phyloP scores from a whole-genome alignment of 2,888 invertebrate species.

The Timema podura region DNA sequence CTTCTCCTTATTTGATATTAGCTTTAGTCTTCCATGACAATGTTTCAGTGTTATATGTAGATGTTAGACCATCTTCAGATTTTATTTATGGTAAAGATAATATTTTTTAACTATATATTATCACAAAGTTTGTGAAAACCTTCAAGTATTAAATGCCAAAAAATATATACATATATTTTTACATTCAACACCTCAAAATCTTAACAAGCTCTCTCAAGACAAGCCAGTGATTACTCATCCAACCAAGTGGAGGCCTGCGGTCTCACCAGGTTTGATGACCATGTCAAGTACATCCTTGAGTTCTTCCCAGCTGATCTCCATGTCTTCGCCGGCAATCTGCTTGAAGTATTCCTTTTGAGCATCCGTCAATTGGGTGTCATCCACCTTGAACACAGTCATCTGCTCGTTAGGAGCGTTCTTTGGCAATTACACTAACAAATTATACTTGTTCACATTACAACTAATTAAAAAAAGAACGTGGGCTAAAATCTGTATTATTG shows the following conservation, averaged over 20 bases:
- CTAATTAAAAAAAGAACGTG: too few relatives aligned
- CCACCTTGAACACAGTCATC: not conserved
- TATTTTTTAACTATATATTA: too few relatives aligned
- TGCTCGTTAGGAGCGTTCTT: too few relatives aligned
- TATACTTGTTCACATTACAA: too few relatives aligned
- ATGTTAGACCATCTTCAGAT: too few relatives aligned
- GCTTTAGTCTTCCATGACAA: too few relatives aligned
- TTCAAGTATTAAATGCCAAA: not conserved
- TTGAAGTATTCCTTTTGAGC: conserved; percentile 58
- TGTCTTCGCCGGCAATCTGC: conserved; percentile 81
- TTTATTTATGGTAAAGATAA: too few relatives aligned
- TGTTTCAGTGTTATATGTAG: too few relatives aligned
- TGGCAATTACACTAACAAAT: too few relatives aligned
- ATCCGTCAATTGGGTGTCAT: not conserved
- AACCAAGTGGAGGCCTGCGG: not conserved
- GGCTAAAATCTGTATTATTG: too few relatives aligned
- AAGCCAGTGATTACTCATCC: not conserved
- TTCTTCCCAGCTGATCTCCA: conserved; percentile 92
- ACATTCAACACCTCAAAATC: not conserved
- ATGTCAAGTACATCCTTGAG: conserved; percentile 87
- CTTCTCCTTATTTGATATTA: too few relatives aligned
- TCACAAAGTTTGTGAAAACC: too few relatives aligned
- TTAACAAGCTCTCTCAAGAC: not conserved
- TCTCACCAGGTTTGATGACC: conserved; percentile 76
- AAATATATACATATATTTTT: not conserved